phyloP scores from a whole-genome alignment of 2,797 vertebrate genomes.

The Chaetophractus vellerosus region DNA sequence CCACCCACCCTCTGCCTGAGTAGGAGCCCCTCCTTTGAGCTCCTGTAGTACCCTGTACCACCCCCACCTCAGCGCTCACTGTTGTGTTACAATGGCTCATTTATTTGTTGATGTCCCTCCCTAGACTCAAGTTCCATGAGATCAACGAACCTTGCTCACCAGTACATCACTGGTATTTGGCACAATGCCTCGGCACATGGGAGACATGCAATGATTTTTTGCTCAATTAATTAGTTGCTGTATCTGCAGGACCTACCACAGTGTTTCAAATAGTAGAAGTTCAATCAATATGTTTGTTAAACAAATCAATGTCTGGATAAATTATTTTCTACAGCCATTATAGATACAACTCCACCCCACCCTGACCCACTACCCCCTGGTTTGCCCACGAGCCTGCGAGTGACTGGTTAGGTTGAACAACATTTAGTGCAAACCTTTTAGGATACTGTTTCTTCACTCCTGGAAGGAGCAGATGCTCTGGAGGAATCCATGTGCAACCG shows the following conservation, averaged over 20 bases:
- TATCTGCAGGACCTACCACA: not conserved
- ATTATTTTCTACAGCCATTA: no score
- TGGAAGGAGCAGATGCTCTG: not conserved
- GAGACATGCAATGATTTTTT: not conserved
- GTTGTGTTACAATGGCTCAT: no score
- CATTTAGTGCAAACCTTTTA: not conserved
- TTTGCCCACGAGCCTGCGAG: not conserved
- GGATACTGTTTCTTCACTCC: not conserved
- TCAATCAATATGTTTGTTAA: not conserved
- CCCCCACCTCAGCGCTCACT: not conserved
- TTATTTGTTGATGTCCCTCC: not conserved
- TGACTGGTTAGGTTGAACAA: not conserved
- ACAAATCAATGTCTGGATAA: no score
- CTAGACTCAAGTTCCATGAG: not conserved
- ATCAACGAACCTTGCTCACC: not conserved
- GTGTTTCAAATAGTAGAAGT: not conserved
- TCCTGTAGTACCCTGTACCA: fast-evolving
- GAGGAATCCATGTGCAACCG: not conserved
- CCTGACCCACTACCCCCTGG: not conserved
- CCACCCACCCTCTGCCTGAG: fast-evolving
- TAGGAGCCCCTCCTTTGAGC: not conserved
- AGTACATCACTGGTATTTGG: not conserved
- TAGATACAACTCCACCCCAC: not conserved
- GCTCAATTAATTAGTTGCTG: not conserved
- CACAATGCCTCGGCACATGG: not conserved